A percentile compares a stretch with the other conserved stretches of the same genome.
phyloP scores from a whole-genome alignment of 2,888 invertebrate genomes.

The Muschampia plurimacula region DNA sequence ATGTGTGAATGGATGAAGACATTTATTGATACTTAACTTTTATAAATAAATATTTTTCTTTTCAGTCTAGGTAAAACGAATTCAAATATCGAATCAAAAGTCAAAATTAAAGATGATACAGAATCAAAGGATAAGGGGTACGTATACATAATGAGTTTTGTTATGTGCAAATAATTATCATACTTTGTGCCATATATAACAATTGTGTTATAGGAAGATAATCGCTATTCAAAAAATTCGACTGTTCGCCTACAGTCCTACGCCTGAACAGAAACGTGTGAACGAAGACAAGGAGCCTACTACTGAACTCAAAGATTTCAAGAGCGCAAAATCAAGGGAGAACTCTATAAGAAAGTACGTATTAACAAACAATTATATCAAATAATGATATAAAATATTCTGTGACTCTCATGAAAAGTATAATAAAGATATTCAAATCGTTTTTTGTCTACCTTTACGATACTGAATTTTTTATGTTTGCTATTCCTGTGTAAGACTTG shows the following conservation, averaged over 20 bases:
- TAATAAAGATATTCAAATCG: too few species aligned
- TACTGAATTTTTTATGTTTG: too few species aligned
- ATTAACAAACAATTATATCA: background rate
- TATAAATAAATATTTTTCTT: slow-evolving; percentile 24
- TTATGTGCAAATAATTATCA: background rate
- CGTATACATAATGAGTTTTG: background rate
- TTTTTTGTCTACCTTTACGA: too few species aligned
- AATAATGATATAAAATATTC: background rate
- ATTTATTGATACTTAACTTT: background rate
- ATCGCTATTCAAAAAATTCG: slow-evolving; percentile 57
- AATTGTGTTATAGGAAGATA: slow-evolving; percentile 45
- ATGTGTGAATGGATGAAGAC: background rate
- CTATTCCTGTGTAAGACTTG: too few species aligned
- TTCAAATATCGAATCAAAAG: slow-evolving; percentile 60
- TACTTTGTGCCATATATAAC: background rate
- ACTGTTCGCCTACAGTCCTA: slow-evolving; percentile 54
- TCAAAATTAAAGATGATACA: slow-evolving; percentile 54
- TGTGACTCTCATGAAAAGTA: background rate
- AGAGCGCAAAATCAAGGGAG: slow-evolving; percentile 39
- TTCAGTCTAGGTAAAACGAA: slow-evolving; percentile 54
- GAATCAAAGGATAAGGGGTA: slow-evolving; percentile 39
- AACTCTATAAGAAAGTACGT: slow-evolving; percentile 27
- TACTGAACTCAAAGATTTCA: slow-evolving; percentile 63
- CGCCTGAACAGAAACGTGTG: slow-evolving; percentile 47
- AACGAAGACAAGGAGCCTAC: slow-evolving; percentile 54